These are phyloP conservation scores for Caenorhabditis uteleia DNA, from an alignment of 2,888 invertebrate species.

Conservation along the genomic window DNA sequence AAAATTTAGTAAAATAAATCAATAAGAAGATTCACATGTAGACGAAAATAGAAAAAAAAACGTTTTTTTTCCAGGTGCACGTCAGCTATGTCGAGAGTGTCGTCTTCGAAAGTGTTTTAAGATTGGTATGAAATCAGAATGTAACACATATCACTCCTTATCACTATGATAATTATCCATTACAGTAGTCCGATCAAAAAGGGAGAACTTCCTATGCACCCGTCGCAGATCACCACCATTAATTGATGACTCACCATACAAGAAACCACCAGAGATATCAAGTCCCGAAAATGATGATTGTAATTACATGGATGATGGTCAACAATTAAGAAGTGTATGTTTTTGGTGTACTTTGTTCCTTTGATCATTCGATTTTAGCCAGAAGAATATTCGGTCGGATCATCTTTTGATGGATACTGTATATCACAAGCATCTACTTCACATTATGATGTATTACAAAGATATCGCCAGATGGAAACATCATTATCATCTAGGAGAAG, in stretches of 20 bases:
- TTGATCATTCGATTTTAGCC: too few relatives aligned
- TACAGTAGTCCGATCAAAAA: conserved; percentile 32
- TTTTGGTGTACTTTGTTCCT: too few relatives aligned
- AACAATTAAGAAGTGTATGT: too few relatives aligned
- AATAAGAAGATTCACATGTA: too few relatives aligned
- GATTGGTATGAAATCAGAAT: conserved; percentile 45
- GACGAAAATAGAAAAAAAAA: too few relatives aligned
- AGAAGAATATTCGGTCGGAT: too few relatives aligned
- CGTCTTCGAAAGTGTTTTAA: conserved; percentile 45
- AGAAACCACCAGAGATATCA: background rate
- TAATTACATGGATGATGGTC: too few relatives aligned
- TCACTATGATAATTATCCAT: background rate
- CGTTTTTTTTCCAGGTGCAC: conserved; percentile 41
- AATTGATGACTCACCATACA: conserved; percentile 3
- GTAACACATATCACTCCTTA: conserved; percentile 8
- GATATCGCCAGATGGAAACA: conserved; percentile 1
- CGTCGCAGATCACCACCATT: conserved; percentile 13
- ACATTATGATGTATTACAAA: too few relatives aligned
- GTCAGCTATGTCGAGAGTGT: conserved; percentile 49
- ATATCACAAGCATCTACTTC: too few relatives aligned
- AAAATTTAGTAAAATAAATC: too few relatives aligned
- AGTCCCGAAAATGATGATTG: too few relatives aligned
- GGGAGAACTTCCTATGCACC: conserved; percentile 27
- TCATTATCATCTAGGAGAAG: conserved; percentile 11
- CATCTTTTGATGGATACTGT: too few relatives aligned